Percentiles rank a stretch among this genome's conserved stretches.
Evolutionary conservation across 2,888 invertebrate genomes (phyloP).

Genomic region (Hirtodrosophila duncani): DNA sequence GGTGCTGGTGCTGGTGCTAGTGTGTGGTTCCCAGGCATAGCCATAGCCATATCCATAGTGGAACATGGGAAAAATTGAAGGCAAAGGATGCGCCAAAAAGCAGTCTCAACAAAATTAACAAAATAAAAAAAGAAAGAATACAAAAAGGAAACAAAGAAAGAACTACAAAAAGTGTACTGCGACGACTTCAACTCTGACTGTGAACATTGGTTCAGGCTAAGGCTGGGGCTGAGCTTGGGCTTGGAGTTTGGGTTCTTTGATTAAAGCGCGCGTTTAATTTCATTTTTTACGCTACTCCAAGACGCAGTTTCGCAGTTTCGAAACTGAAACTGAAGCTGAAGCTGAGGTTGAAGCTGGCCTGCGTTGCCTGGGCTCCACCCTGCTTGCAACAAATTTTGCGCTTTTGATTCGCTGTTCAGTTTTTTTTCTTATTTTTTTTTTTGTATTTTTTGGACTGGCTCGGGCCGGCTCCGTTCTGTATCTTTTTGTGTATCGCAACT

Average conservation of each 20-base stretch:
- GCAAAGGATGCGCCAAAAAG: conserved; percentile 56
- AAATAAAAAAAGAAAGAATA: conserved; percentile 28
- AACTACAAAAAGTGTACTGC: conserved; percentile 23
- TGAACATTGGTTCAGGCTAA: too few relatives aligned
- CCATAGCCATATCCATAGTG: conserved; percentile 29
- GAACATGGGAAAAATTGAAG: conserved; percentile 55
- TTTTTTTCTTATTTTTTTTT: conserved; percentile 35
- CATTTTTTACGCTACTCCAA: conserved; percentile 72
- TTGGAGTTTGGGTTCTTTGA: conserved; percentile 55
- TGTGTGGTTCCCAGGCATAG: conserved; percentile 45
- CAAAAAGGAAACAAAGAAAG: conserved; percentile 31
- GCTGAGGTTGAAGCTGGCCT: conserved; percentile 8
- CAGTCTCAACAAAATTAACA: conserved; percentile 25
- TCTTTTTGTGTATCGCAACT: conserved; percentile 25
- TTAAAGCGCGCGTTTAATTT: conserved; percentile 74
- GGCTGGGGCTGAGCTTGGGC: conserved; percentile 37
- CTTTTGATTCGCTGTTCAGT: conserved; percentile 69
- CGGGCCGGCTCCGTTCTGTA: conserved; percentile 18
- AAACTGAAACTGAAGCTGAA: neutral
- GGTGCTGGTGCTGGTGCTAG: too few relatives aligned
- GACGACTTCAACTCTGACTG: conserved; percentile 23
- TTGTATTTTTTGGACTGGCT: too few relatives aligned
- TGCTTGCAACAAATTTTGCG: conserved; percentile 53
- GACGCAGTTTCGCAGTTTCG: conserved; percentile 2
- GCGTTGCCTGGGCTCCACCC: conserved; percentile 53